Conservation (phyloP, 2,888 invertebrate genomes). For the Dinocampus coccinellae region DNA sequence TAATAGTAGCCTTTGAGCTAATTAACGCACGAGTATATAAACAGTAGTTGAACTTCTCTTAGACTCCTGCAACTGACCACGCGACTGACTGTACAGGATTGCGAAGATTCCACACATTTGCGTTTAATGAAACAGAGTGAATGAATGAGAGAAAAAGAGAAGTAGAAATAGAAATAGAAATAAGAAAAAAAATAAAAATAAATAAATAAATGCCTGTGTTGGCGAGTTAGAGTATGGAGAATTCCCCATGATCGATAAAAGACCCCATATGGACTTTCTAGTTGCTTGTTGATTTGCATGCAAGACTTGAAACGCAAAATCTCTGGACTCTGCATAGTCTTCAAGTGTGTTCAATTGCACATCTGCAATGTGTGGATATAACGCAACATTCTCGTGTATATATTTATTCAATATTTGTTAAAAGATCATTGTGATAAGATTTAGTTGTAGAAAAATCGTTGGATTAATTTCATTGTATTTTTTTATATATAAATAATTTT, state of each 20-base stretch:
- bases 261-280: slow-evolving; percentile 13
- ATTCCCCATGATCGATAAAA: slow-evolving; percentile 20
- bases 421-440: not conserved
- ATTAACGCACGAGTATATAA: slow-evolving; percentile 52
- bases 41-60: slow-evolving; percentile 25
- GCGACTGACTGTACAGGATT: slow-evolving; percentile 38
- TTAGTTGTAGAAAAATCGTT: not conserved
- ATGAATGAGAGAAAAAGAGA: not conserved
- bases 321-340: not conserved
- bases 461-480: slow-evolving; percentile 10
- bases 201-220: not conserved
- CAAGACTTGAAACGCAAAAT: not conserved
- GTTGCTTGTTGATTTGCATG: slow-evolving; percentile 6
- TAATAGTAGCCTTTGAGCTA: slow-evolving; percentile 55
- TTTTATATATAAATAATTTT: not conserved
- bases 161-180: no score
- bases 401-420: no score
- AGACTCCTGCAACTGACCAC: slow-evolving; percentile 29
- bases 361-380: not conserved
- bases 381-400: no score
- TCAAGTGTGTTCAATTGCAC: not conserved
- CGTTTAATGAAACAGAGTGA: not conserved
- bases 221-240: not conserved
- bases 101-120: slow-evolving; percentile 23
- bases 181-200: not conserved